These are phyloP conservation scores for Ancistrus triradiatus DNA, from an alignment of 2,113 vertebrate species.

Conservation along the genomic window DNA sequence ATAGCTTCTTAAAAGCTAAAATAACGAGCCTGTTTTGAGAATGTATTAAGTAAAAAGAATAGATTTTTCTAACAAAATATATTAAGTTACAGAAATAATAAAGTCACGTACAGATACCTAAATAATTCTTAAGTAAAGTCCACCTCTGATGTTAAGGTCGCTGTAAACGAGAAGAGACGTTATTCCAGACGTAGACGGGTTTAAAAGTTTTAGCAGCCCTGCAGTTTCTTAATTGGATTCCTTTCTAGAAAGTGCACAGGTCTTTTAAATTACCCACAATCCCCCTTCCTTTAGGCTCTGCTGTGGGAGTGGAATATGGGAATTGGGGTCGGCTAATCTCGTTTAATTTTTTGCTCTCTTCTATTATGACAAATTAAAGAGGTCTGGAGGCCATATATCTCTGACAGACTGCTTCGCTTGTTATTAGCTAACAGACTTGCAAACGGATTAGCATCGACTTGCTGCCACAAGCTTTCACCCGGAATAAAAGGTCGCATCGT, in stretches of 20 bases:
- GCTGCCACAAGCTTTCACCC: slow-evolving; percentile 49
- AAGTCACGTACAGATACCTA: no score
- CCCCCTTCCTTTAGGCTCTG: slow-evolving; percentile 53
- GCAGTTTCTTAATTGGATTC: slow-evolving; percentile 66
- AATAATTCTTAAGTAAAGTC: no score
- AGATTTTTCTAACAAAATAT: no score
- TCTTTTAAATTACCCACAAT: slow-evolving; percentile 61
- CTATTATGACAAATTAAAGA: slow-evolving; percentile 78
- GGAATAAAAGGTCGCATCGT: slow-evolving; percentile 60
- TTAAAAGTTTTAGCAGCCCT: slow-evolving; percentile 53
- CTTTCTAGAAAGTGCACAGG: slow-evolving; percentile 42
- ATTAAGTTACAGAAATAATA: no score
- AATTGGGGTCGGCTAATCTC: slow-evolving; percentile 64
- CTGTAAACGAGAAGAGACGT: slow-evolving; percentile 31
- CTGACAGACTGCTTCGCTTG: slow-evolving; percentile 63
- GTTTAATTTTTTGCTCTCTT: slow-evolving; percentile 62
- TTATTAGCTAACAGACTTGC: slow-evolving; percentile 75
- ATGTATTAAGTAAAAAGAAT: no score
- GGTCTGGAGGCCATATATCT: slow-evolving; percentile 69
- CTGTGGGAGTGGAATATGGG: slow-evolving; percentile 56
- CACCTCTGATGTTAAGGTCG: slow-evolving; percentile 3
- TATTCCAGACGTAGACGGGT: slow-evolving; percentile 38
- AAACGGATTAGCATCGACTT: slow-evolving; percentile 75
- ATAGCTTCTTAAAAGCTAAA: no score
- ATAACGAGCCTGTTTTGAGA: no score